Base-by-base conservation (phyloP, 2,113 vertebrate genomes). In the Oenanthe melanoleuca region DNA sequence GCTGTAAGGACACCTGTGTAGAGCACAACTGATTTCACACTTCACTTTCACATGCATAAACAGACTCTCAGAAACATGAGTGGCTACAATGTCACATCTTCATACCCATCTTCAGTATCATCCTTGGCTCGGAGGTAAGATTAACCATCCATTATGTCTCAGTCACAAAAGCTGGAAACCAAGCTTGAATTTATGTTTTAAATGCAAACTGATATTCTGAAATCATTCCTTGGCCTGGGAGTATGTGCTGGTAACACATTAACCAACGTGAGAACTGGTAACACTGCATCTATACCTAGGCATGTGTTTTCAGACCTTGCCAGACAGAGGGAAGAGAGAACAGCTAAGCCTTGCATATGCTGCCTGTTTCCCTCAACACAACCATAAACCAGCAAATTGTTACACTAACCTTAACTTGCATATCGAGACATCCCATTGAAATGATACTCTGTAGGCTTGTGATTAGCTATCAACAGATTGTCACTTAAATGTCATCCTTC, bases 401-500 rank as follows among this genome's bases (percentile, higher is more conserved):
- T 64, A 44, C 52, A 33, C 2, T 4, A 92, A 67, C 73, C 61
- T 88, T 55, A 71, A 55, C 63, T 90, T 29, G 8, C 25, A 12
- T n/a, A 56, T 61, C 2, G 2, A 86, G 72, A 63, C 61, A 80
- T 16, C 69, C 75, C 67, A 45, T n/a, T 67, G 80, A 86, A 88
- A 95, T 66, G 9, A 77, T 56, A 67, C 2, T 3, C 60, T 17
- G 44, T 34, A 78, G 89, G 40, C 72, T 44, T 80, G 74, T 80
- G 85, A 94, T 80, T 86, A 89, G 66, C 89, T 73, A 70, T 87
- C 89, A 95, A 91, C 89, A 94, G 79, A 91, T 85, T 80, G 81
- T 89, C 96, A 89, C 74, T 86, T 73, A 92, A 89, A 95, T 90
- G 88, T 56, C 89, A 93, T 84, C 47, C 75, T 90, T 80, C 47